Conservation (phyloP, 2,888 invertebrate species). For the Heteromyza rotundicornis region DNA sequence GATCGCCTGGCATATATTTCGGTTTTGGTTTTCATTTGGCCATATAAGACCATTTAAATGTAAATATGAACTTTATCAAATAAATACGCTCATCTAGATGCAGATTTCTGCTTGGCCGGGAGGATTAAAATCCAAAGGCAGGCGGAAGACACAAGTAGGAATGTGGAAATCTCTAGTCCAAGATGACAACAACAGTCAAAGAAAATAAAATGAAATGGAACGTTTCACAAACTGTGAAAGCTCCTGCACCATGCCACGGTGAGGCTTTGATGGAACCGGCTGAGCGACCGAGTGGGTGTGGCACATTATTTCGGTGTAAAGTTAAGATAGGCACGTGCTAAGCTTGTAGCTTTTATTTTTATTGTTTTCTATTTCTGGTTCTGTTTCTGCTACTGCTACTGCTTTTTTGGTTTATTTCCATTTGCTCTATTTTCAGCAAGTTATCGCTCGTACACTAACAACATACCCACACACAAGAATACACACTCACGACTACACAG, state of each 20-base stretch:
- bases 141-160: neutral
- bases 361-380: neutral
- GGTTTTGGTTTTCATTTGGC: slow-evolving; percentile 15
- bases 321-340: neutral
- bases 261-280: too few relatives aligned
- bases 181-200: neutral
- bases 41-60: slow-evolving; percentile 27
- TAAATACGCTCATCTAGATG: slow-evolving; percentile 29
- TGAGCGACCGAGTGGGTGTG: too few relatives aligned
- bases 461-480: neutral
- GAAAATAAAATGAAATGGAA: neutral
- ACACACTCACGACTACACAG: neutral
- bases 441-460: neutral
- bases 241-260: too few relatives aligned
- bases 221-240: too few relatives aligned
- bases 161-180: neutral
- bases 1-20: neutral
- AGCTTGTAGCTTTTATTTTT: neutral
- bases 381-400: neutral
- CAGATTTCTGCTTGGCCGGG: slow-evolving; percentile 23
- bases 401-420: too few relatives aligned
- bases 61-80: slow-evolving; percentile 28
- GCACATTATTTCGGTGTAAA: neutral
- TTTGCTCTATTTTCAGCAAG: neutral
- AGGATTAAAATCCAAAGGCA: slow-evolving; percentile 22